A percentile compares a stretch with the other conserved stretches of the same genome.
These are phyloP conservation scores for Stichodactyla helianthus DNA, from an alignment of 64 coral and sea anemone genomes.

Conservation along the genomic window DNA sequence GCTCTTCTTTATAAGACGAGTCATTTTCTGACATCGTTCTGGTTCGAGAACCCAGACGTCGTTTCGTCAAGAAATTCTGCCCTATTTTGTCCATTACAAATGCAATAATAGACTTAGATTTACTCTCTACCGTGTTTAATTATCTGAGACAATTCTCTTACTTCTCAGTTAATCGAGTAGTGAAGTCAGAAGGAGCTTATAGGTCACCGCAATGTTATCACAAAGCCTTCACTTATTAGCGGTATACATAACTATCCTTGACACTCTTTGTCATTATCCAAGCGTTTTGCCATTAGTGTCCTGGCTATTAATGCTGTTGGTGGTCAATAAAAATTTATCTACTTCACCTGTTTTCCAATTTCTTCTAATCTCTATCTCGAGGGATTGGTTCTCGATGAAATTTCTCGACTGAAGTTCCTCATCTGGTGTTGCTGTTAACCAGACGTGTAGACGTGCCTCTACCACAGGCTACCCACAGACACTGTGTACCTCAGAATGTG, in stretches of 20 bases:
- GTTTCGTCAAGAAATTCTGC: not conserved
- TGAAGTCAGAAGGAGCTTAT: not conserved
- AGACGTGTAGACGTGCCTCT: not conserved
- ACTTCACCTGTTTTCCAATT: not conserved
- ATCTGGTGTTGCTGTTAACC: not conserved
- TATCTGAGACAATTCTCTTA: not conserved
- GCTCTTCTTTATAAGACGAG: not conserved
- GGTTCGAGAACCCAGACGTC: not conserved
- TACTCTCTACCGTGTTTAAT: not conserved
- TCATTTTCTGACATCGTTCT: not conserved
- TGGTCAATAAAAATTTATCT: not conserved
- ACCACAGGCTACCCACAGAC: not conserved
- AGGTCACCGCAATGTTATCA: not conserved
- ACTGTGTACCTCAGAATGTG: not conserved
- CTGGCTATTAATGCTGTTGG: not conserved
- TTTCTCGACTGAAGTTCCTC: not conserved
- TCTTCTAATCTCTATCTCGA: not conserved
- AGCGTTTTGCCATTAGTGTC: not conserved
- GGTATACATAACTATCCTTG: not conserved
- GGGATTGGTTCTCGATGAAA: not conserved
- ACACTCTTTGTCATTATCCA: not conserved
- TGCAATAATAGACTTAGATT: not conserved
- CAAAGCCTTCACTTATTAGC: not conserved
- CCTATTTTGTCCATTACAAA: not conserved
- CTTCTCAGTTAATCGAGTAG: not conserved